phyloP scores from a whole-genome alignment of 2,113 vertebrate genomes.

The Scophthalmus maximus region DNA sequence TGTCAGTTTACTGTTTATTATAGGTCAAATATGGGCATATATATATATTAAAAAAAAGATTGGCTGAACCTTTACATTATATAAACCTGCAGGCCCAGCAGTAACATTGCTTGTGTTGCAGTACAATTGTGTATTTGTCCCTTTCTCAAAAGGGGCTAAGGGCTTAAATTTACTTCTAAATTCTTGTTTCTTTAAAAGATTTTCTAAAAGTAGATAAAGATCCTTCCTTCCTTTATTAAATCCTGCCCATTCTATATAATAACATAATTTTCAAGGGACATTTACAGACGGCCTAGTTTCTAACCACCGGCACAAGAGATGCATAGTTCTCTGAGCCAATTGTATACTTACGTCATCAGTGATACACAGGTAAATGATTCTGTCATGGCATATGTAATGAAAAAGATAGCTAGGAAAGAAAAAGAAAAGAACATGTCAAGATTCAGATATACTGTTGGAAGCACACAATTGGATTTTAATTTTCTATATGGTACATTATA shows the following conservation, averaged over 20 bases:
- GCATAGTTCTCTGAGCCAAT: not conserved
- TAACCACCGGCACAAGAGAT: not conserved
- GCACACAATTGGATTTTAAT: not conserved
- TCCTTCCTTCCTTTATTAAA: not conserved
- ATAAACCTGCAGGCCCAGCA: not conserved
- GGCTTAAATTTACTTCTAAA: not conserved
- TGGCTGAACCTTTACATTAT: not conserved
- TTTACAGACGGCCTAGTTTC: not conserved
- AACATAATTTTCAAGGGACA: not conserved
- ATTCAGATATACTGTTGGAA: not conserved
- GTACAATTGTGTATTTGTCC: not conserved
- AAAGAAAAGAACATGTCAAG: slow-evolving; percentile 39
- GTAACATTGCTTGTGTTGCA: not conserved
- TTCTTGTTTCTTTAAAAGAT: not conserved
- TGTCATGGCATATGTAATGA: slow-evolving; percentile 99
- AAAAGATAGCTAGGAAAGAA: slow-evolving; percentile 91
- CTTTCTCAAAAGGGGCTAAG: not conserved
- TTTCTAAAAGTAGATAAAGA: not conserved
- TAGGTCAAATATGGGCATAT: not conserved
- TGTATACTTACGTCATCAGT: slow-evolving; percentile 95
- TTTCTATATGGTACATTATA: not conserved
- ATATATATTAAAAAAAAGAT: not conserved
- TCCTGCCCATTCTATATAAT: not conserved
- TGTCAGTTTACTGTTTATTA: not conserved
- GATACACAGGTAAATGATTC: slow-evolving; percentile 98